Base-by-base conservation (phyloP, 2,113 vertebrate genomes). In the Anolis sagrei region DNA sequence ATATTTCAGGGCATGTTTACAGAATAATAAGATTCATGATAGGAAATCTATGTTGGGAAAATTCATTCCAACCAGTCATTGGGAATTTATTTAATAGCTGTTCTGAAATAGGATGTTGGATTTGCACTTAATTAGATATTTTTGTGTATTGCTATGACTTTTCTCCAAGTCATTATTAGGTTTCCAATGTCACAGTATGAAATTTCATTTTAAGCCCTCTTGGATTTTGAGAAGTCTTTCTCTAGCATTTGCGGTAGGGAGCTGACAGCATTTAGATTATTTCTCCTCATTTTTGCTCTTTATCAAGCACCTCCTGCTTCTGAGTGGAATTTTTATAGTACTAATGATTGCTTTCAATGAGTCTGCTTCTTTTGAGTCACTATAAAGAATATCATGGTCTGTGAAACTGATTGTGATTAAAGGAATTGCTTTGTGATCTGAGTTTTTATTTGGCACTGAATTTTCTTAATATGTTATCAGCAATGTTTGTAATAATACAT, bases 21-120 rank as follows among this genome's bases (percentile, higher is more conserved):
- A 1, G 66, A 91, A 79, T 76, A 76, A 0, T 69, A 64, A n/a
- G 1, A 48, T 89, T 72, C 6, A 68, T 72, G 32, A 74, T 86
- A 66, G 77, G 70, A 87, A 90, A 87, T 86, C 86, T 88, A 88
- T 86, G 76, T 10, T 48, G 72, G 2, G 1, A 90, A 66, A 86
- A 66, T 85, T 61, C 39, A 48, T 80, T 84, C 34, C 51, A 85
- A 83, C 4, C 25, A 79, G 6, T 81, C 75, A 80, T 32, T 89
- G 49, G 79, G 85, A 66, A 87, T 76, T 80, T 88, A 32, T 32
- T 36, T 89, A 82, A 10, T n/a, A 4, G 23, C 23, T 79, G 0
- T 89, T 0, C 7, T 76, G 7, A 29, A 1, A 74, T 89, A 82
- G 85, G 29, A 70, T 73, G 32, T 13, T 83, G 76, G 13, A 82